Conservation (phyloP, 2,113 vertebrate genomes). For the Calonectris borealis region DNA sequence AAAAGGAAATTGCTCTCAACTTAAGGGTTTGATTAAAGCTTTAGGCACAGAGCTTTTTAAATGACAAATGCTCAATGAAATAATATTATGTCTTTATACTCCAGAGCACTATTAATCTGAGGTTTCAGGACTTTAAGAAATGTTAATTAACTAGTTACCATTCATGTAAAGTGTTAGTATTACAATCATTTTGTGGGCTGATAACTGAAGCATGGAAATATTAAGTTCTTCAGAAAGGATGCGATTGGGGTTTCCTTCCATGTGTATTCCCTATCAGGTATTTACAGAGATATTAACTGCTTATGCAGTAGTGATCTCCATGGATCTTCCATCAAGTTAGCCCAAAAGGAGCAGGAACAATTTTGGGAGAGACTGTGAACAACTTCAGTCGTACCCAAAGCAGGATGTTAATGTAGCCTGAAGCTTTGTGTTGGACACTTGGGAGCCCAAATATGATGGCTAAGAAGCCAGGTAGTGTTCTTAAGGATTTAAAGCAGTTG, state of each 20-base stretch:
- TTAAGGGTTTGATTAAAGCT: slow-evolving; percentile 50
- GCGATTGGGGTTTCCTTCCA: background rate
- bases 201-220: background rate
- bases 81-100: slow-evolving; percentile 65
- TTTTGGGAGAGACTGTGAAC: background rate
- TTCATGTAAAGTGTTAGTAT: background rate
- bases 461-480: background rate
- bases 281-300: background rate
- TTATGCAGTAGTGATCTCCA: background rate
- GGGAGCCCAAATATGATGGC: background rate
- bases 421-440: background rate
- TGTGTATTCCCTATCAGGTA: background rate
- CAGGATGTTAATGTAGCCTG: background rate
- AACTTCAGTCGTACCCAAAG: background rate
- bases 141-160: slow-evolving; percentile 54
- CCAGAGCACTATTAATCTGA: slow-evolving; percentile 42
- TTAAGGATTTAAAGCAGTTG: background rate
- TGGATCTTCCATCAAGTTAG: background rate
- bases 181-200: slow-evolving; percentile 1
- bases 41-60: slow-evolving; percentile 45
- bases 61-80: slow-evolving; percentile 58
- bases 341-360: background rate
- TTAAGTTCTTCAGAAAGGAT: background rate
- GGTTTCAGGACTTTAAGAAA: slow-evolving; percentile 42
- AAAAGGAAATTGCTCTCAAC: slow-evolving; percentile 29